These are phyloP conservation scores for Pseudochirops corinnae DNA, from an alignment of 2,797 vertebrate genomes.

Conservation along the genomic window DNA sequence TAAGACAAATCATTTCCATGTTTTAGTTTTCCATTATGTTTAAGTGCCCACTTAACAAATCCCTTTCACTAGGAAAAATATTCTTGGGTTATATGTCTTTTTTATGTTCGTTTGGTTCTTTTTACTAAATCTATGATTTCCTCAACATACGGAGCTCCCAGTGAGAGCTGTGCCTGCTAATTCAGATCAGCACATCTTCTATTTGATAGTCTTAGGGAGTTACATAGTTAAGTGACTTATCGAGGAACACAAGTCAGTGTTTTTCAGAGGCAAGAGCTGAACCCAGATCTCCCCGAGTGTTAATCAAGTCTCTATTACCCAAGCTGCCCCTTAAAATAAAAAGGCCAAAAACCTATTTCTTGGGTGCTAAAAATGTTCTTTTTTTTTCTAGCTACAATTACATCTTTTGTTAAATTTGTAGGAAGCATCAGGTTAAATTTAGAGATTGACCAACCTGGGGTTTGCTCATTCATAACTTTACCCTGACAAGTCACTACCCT, in stretches of 20 bases:
- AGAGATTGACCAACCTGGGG: neutral
- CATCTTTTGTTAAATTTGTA: conserved; percentile 7
- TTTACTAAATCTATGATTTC: neutral
- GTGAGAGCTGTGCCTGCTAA: neutral
- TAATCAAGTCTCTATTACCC: neutral
- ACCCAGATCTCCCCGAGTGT: neutral
- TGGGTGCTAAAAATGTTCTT: conserved; percentile 16
- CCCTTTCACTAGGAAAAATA: neutral
- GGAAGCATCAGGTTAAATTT: conserved; percentile 17
- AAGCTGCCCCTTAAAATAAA: conserved; percentile 14
- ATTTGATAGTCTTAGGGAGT: neutral
- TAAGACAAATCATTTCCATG: conserved; percentile 52
- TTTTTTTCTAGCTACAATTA: neutral
- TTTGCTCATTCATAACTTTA: conserved; percentile 1
- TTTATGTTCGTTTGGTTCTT: neutral
- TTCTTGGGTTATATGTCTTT: neutral
- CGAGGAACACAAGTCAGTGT: neutral
- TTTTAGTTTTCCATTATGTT: conserved; percentile 5
- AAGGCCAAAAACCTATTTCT: conserved; percentile 20
- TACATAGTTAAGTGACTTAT: neutral
- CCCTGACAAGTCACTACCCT: neutral
- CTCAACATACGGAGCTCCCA: neutral
- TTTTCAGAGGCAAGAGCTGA: neutral
- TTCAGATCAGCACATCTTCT: neutral
- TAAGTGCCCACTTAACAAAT: neutral